Evolutionary conservation across 2,113 vertebrate species (phyloP), one percentile per base, ranked within the genome.

Genomic region (Mystacornis crossleyi): DNA sequence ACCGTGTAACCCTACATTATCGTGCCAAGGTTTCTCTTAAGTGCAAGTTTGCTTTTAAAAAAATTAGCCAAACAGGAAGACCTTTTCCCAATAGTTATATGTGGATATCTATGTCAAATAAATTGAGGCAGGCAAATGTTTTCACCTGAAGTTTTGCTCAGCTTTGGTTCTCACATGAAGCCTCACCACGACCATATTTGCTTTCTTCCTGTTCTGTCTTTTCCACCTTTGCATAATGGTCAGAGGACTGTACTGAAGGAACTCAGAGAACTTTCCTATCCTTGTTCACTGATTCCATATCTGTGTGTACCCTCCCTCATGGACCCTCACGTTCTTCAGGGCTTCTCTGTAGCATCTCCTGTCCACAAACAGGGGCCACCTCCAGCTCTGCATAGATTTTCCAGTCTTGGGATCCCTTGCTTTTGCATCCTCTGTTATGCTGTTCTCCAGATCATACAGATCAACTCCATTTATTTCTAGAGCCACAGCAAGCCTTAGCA

Each of bases 301-400:
- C 60, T 0, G 0, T 16, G 53, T 19, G 47, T 24, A 33, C 34
- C 62, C 34, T 64, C 9, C 20, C 38, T 54, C 61, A 31, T 18
- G 33, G 33, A 60, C 45, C 66, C 29, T 47, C 38, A 36, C 0
- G 3, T 36, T 83, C 51, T 40, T 70, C 0, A 0, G 8, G 18
- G 36, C 45, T 78, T 48, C 48, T 53, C 26, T 58, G 6, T 15
- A 29, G 19, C 6, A 21, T 51, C 58, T 72, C 55, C 60, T 84
- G 2, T 18, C 34, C 57, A 34, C 54, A 82, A 60, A 18, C 2
- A 42, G 5, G 18, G 50, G 7, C 48, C 58, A 28, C 36, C 14
- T 36, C 48, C 19, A 28, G 40, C 14, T 40, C 12, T 28, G 10
- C 14, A 9, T 3, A 14, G 48, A 18, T 23, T 90, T 93, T 86